Percentiles rank a stretch among this genome's conserved stretches.
Evolutionary conservation across 2,888 invertebrate species (phyloP).

Genomic region (Octodonta nipae): DNA sequence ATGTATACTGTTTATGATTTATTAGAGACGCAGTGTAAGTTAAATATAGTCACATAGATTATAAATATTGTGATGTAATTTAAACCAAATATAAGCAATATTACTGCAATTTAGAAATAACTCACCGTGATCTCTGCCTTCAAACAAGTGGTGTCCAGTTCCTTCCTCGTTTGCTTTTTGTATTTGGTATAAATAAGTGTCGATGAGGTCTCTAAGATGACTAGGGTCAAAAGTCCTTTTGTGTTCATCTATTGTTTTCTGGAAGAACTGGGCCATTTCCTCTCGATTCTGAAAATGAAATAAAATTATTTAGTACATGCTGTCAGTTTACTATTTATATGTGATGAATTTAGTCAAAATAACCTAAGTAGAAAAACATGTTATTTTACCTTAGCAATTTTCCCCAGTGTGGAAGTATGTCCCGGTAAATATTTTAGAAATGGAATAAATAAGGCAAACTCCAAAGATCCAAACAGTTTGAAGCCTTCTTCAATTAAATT

Average conservation of each 20-base stretch:
- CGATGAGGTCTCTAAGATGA: slow-evolving; percentile 70
- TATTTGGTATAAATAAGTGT: slow-evolving; percentile 75
- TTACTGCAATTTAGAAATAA: no score
- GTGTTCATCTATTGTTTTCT: slow-evolving; percentile 72
- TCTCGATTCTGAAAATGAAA: slow-evolving; percentile 48
- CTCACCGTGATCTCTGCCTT: slow-evolving; percentile 72
- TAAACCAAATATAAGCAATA: no score
- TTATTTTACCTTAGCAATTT: slow-evolving; percentile 41
- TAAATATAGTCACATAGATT: no score
- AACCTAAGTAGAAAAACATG: background rate
- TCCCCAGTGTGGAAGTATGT: slow-evolving; percentile 38
- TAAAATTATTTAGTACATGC: background rate
- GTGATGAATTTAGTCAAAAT: slow-evolving; percentile 1
- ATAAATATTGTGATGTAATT: no score
- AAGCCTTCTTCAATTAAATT: slow-evolving; percentile 84
- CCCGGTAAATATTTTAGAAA: slow-evolving; percentile 52
- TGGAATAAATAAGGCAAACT: slow-evolving; percentile 73
- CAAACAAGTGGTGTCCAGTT: slow-evolving; percentile 58
- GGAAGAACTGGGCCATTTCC: slow-evolving; percentile 76
- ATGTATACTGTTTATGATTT: no score
- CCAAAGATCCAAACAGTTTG: slow-evolving; percentile 69
- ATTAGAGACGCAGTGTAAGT: no score
- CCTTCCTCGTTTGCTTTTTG: slow-evolving; percentile 69
- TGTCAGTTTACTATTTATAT: background rate
- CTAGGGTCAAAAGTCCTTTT: slow-evolving; percentile 58